These are phyloP conservation scores for Octonoba sinensis DNA, from an alignment of 2,888 invertebrate species.

Conservation along the genomic window DNA sequence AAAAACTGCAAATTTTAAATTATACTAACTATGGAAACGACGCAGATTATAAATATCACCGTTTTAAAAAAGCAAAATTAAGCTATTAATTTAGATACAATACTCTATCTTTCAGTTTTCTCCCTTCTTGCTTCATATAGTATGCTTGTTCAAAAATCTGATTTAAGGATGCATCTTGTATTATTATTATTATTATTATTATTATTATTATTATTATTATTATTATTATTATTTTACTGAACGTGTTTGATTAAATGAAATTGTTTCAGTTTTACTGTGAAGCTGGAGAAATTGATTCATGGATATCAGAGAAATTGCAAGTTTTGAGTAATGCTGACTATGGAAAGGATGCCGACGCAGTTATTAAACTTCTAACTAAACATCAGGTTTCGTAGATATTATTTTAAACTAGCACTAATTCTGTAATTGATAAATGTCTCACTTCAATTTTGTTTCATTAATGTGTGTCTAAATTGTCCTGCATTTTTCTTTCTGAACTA, in stretches of 20 bases:
- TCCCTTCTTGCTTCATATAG: too few relatives aligned
- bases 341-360: slow-evolving; percentile 88
- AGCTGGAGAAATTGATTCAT: slow-evolving; percentile 90
- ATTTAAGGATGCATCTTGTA: too few relatives aligned
- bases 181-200: too few relatives aligned
- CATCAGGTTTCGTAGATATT: slow-evolving; percentile 77
- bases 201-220: too few relatives aligned
- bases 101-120: too few relatives aligned
- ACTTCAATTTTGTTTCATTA: not conserved
- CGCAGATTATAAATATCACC: too few relatives aligned
- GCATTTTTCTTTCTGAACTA: not conserved
- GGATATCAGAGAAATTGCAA: slow-evolving; percentile 89
- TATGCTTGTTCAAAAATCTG: too few relatives aligned
- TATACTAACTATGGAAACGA: too few relatives aligned
- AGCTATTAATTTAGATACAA: too few relatives aligned
- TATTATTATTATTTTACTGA: too few relatives aligned
- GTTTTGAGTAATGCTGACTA: slow-evolving; percentile 84
- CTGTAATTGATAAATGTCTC: not conserved
- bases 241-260: not conserved
- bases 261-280: slow-evolving; percentile 82
- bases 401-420: not conserved
- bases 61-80: too few relatives aligned
- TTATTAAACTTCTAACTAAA: slow-evolving; percentile 91
- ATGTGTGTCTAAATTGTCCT: not conserved
- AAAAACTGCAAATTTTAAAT: too few relatives aligned